Evolutionary conservation across 2,113 vertebrate genomes (phyloP).

Genomic region (Heterocephalus glaber): DNA sequence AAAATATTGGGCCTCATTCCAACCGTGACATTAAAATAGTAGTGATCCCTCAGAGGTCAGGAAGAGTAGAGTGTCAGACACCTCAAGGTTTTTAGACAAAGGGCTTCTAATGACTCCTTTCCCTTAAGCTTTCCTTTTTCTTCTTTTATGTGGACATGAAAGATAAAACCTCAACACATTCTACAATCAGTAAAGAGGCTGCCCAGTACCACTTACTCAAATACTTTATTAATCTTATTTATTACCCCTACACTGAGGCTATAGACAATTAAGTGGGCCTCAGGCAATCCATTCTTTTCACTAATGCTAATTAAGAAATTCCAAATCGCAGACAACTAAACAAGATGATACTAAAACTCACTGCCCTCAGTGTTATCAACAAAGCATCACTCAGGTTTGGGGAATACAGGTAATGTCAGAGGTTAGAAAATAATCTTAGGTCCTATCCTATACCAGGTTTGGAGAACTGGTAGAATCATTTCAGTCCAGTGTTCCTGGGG

Average conservation of each 20-base stretch:
- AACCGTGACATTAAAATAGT: constrained; percentile 62
- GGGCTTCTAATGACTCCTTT: constrained; percentile 64
- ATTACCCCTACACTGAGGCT: constrained; percentile 47
- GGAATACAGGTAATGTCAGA: background rate
- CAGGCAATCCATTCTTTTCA: background rate
- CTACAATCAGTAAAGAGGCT: constrained; percentile 44
- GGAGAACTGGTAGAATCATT: background rate
- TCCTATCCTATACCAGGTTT: background rate
- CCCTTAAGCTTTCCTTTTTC: constrained; percentile 50
- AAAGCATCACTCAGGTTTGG: background rate
- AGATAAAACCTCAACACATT: constrained; percentile 3
- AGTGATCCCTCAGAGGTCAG: constrained; percentile 41
- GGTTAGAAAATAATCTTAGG: background rate
- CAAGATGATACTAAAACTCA: constrained; percentile 30
- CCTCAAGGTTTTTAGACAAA: constrained; percentile 61
- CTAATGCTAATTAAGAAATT: constrained; percentile 63
- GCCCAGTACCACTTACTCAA: constrained; percentile 60
- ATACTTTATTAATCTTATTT: constrained; percentile 67
- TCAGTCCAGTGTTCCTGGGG: background rate
- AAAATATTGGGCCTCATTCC: constrained; percentile 72
- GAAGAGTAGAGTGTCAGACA: constrained; percentile 61
- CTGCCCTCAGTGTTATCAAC: background rate
- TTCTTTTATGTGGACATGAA: constrained; percentile 62
- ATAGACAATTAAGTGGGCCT: constrained; percentile 38
- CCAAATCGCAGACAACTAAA: constrained; percentile 30